Evolutionary conservation across 2,888 invertebrate species (phyloP).

Genomic region (Chrysolina oricalcia): DNA sequence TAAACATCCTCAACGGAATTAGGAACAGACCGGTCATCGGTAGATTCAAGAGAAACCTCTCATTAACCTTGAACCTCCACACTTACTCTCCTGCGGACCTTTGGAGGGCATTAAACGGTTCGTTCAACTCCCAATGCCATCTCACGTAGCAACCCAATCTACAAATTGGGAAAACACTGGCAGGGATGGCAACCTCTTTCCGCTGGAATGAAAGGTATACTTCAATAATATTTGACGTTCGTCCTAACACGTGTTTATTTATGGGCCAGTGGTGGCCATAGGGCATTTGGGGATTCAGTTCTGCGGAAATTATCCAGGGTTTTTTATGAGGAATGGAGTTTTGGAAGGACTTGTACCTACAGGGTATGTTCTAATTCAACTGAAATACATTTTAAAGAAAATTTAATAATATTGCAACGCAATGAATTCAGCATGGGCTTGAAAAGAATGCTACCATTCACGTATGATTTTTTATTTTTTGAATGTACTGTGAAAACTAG

Average conservation of each 20-base stretch:
- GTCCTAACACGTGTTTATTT: background rate
- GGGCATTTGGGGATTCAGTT: background rate
- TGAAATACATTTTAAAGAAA: too few species aligned
- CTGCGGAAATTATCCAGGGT: background rate
- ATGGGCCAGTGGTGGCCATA: background rate
- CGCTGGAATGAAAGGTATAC: background rate
- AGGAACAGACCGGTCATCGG: background rate
- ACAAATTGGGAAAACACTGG: background rate
- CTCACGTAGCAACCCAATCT: background rate
- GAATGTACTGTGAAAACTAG: too few species aligned
- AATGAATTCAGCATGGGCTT: too few species aligned
- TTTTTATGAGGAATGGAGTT: too few species aligned
- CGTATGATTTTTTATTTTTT: too few species aligned
- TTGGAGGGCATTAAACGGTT: background rate
- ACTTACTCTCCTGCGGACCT: background rate
- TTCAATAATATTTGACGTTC: slow-evolving; percentile 4
- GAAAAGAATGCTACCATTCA: too few species aligned
- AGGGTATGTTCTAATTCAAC: too few species aligned
- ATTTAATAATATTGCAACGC: too few species aligned
- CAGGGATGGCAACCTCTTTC: background rate
- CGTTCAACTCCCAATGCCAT: background rate
- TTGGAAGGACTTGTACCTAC: too few species aligned
- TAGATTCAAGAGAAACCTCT: background rate
- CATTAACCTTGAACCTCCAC: slow-evolving; percentile 6
- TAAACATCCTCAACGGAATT: background rate